Conservation (phyloP, 2,113 vertebrate genomes). For the Jaculus jaculus region DNA sequence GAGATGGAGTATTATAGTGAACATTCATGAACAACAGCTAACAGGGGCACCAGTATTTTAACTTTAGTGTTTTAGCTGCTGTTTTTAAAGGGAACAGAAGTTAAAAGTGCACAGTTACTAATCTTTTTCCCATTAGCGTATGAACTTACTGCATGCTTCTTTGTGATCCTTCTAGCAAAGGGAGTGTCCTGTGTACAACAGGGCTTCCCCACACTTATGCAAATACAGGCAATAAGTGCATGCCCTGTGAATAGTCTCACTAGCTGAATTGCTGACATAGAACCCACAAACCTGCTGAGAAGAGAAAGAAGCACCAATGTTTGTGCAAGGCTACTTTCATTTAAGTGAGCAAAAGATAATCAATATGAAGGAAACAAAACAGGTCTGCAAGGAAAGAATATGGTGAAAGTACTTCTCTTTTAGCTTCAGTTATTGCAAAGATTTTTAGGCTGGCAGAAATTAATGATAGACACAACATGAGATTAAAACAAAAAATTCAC, state of each 20-base stretch:
- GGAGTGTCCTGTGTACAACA: constrained; percentile 48
- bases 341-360: constrained; percentile 62
- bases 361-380: constrained; percentile 48
- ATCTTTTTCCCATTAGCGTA: constrained; percentile 37
- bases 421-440: background rate
- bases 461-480: background rate
- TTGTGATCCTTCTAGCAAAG: constrained; percentile 55
- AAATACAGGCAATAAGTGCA: background rate
- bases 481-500: background rate
- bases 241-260: constrained; percentile 15
- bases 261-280: constrained; percentile 49
- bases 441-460: constrained; percentile 7
- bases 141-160: background rate
- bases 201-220: constrained; percentile 54
- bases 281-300: constrained; percentile 47
- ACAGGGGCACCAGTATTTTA: background rate
- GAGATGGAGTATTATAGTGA: constrained; percentile 46
- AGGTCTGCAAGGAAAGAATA: constrained; percentile 45
- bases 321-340: constrained; percentile 24
- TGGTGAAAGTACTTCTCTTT: background rate
- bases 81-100: constrained; percentile 65
- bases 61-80: constrained; percentile 14
- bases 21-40: background rate
- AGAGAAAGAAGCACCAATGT: constrained; percentile 54
- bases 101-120: constrained; percentile 46